phyloP scores from a whole-genome alignment of 2,797 vertebrate genomes.

The Sarcophilus harrisii region DNA sequence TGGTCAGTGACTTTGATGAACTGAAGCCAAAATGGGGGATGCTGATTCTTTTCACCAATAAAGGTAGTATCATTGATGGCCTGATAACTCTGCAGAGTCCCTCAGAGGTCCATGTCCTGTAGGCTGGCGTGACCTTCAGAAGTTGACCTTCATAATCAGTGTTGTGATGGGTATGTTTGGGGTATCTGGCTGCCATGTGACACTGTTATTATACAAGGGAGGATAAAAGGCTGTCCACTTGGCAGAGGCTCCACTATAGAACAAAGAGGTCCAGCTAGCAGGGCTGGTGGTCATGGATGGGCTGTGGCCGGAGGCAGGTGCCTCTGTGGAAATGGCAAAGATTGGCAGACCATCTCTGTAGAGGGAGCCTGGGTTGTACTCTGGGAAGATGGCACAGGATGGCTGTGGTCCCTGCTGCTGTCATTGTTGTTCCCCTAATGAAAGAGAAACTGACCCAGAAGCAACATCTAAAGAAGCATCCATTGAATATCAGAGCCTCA shows the following conservation, averaged over 20 bases:
- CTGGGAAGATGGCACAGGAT: slow-evolving; percentile 93
- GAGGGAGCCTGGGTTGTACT: slow-evolving; percentile 94
- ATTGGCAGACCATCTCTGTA: slow-evolving; percentile 93
- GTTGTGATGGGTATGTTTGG: slow-evolving; percentile 89
- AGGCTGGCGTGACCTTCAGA: slow-evolving; percentile 89
- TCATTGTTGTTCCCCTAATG: slow-evolving; percentile 92
- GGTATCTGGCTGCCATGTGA: slow-evolving; percentile 91
- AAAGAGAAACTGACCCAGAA: slow-evolving; percentile 92
- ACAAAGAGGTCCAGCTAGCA: slow-evolving; percentile 90
- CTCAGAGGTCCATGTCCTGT: slow-evolving; percentile 90
- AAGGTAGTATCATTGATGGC: slow-evolving; percentile 95
- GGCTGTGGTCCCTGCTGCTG: slow-evolving; percentile 91
- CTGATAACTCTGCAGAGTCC: slow-evolving; percentile 96
- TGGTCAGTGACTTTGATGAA: slow-evolving; percentile 94
- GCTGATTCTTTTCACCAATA: slow-evolving; percentile 94
- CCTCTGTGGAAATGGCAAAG: slow-evolving; percentile 96
- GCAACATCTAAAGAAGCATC: slow-evolving; percentile 89
- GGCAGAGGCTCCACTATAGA: slow-evolving; percentile 89
- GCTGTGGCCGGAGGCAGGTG: slow-evolving; percentile 96
- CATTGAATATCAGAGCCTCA: slow-evolving; percentile 90
- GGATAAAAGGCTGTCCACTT: slow-evolving; percentile 91
- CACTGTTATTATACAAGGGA: slow-evolving; percentile 96
- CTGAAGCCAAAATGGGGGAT: slow-evolving; percentile 95
- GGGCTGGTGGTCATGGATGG: slow-evolving; percentile 95
- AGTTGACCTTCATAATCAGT: slow-evolving; percentile 96